Base-by-base conservation (phyloP, 2,113 vertebrate species). In the Carassius carassius region DNA sequence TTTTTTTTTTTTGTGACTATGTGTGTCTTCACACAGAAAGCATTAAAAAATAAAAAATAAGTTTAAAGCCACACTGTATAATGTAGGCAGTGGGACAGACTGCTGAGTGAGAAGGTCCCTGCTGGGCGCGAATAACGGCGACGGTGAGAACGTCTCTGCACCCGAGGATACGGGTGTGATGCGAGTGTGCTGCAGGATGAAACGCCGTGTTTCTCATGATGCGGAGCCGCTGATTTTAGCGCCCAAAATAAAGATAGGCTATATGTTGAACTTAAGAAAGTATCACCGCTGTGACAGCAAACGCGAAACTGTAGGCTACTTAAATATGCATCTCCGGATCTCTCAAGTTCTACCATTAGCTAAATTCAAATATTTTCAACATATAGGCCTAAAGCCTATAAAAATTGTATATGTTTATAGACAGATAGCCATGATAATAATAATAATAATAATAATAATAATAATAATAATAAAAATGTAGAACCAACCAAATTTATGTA, bases 91-190 rank as follows among this genome's bases (percentile, higher is more conserved):
- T 60, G 80, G 49, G 84, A 85, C 86, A 77, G 41, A 37, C 65
- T 32, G 83, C 63, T 35, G 78, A 85, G 89, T 85, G 84, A 75
- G 78, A 87, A 75, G 82, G 62, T 9, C 67, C 87, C 85, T 77
- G 87, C 90, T 88, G 88, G 83, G 90, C 87, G 84, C 82, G 84
- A 88, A 85, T 82, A 37, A 79, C 87, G 70, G 65, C 44, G 32
- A 49, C 87, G 84, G 87, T 69, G 78, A 85, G 83, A 75, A 67
- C 60, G 56, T 70, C 77, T 56, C 72, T 49, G 16, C 82, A 77
- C 88, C 84, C 49, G 78, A 83, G 74, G 79, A 88, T 67, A 79
- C 70, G 13, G 23, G 76, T 6, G 13, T 13, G 47, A 12, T 7
- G 19, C 54, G 79, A 51, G 60, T 49, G 23, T 54, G 62, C 44